Conservation (phyloP, 2,888 invertebrate species). For the Xylota segnis region DNA sequence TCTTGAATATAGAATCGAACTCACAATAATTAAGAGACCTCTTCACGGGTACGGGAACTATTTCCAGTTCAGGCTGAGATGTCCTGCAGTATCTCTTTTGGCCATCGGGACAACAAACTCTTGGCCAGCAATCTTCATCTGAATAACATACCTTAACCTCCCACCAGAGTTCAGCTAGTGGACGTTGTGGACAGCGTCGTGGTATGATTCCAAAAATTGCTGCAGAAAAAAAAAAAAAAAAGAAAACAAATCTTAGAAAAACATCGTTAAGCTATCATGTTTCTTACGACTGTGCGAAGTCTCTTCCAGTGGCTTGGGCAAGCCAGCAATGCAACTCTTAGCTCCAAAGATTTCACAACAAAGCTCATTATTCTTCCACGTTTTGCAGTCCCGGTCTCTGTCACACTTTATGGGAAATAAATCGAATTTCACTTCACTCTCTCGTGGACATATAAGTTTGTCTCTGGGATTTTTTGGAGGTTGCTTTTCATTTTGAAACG, state of each 20-base stretch:
- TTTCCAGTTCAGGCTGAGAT: conserved; percentile 88
- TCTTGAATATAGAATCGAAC: conserved; percentile 77
- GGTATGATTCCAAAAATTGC: conserved; percentile 90
- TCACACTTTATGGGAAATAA: conserved; percentile 83
- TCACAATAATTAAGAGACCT: conserved; percentile 88
- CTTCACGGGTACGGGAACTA: conserved; percentile 87
- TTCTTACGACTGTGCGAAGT: conserved; percentile 81
- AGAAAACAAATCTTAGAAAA: background rate
- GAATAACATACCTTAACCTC: conserved; percentile 89
- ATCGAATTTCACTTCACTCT: conserved; percentile 84
- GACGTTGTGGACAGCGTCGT: conserved; percentile 88
- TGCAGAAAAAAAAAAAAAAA: conserved; percentile 81
- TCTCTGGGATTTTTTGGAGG: conserved; percentile 78
- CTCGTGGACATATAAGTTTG: conserved; percentile 83
- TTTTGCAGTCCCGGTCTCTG: conserved; percentile 82
- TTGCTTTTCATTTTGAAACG: conserved; percentile 40
- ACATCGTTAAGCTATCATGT: background rate
- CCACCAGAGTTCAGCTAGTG: conserved; percentile 89
- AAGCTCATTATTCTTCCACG: conserved; percentile 82
- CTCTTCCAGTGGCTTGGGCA: conserved; percentile 86
- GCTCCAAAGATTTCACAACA: conserved; percentile 84
- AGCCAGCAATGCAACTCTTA: conserved; percentile 87
- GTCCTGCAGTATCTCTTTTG: conserved; percentile 89
- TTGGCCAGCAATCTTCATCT: conserved; percentile 90
- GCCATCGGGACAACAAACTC: conserved; percentile 91